Conservation (phyloP, 2,113 vertebrate species). For the Callithrix jacchus region DNA sequence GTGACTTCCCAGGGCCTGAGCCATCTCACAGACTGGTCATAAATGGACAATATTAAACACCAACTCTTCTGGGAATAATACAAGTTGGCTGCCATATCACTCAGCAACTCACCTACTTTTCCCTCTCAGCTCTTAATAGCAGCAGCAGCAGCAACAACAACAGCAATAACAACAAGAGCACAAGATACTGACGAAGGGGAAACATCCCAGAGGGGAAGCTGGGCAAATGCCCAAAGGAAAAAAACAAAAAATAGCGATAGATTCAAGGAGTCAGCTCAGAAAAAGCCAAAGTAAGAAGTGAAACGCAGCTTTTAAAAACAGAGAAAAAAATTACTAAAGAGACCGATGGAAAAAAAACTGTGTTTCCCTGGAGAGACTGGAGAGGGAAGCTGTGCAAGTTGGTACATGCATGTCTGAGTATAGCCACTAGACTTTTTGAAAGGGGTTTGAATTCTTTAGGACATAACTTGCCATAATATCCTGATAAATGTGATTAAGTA, state of each 20-base stretch:
- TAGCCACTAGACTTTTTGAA: background rate
- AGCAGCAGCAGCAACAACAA: background rate
- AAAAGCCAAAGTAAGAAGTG: constrained; percentile 16
- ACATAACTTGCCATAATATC: background rate
- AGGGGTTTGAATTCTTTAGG: constrained; percentile 15
- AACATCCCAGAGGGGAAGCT: background rate
- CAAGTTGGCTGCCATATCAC: background rate
- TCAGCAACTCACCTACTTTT: background rate
- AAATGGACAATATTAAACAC: constrained; percentile 26
- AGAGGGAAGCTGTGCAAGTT: background rate
- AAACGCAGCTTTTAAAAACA: constrained; percentile 32
- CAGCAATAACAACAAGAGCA: background rate
- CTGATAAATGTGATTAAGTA: constrained; percentile 56
- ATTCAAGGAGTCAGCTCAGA: background rate
- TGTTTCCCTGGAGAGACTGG: background rate
- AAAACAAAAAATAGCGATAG: background rate
- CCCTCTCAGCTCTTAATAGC: background rate
- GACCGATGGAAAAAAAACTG: background rate
- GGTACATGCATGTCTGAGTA: background rate
- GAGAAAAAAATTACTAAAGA: background rate
- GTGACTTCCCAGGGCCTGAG: background rate
- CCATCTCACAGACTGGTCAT: background rate
- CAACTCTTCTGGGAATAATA: background rate
- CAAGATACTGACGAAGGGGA: background rate
- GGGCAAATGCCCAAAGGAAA: background rate